Evolutionary conservation across 2,113 vertebrate species (phyloP).

Genomic region (Heterotilapia buettikoferi): DNA sequence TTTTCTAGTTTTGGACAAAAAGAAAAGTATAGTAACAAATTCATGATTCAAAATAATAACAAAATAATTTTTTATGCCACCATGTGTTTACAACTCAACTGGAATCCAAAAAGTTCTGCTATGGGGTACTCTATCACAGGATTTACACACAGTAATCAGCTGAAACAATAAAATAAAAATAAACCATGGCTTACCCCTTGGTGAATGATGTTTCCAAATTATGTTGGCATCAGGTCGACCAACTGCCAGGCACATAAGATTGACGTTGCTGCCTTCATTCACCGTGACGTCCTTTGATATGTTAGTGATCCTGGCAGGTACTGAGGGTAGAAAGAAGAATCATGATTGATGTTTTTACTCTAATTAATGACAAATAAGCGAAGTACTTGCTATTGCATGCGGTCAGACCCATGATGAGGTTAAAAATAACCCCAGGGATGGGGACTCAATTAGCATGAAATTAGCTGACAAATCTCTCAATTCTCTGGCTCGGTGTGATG

Average conservation of each 20-base stretch:
- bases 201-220: slow-evolving; percentile 90
- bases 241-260: slow-evolving; percentile 90
- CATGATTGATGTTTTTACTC: slow-evolving; percentile 24
- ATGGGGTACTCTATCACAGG: background rate
- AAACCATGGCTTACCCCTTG: slow-evolving; percentile 76
- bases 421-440: slow-evolving; percentile 42
- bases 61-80: background rate
- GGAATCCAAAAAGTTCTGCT: background rate
- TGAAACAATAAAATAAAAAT: background rate
- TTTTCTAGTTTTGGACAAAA: background rate
- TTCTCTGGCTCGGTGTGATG: slow-evolving; percentile 5
- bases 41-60: background rate
- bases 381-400: background rate
- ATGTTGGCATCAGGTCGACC: slow-evolving; percentile 91
- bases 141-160: background rate
- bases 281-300: slow-evolving; percentile 91
- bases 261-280: slow-evolving; percentile 92
- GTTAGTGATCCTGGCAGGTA: slow-evolving; percentile 91
- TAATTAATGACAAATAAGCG: slow-evolving; percentile 28
- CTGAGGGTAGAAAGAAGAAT: slow-evolving; percentile 64
- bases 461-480: slow-evolving; percentile 55
- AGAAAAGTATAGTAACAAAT: background rate
- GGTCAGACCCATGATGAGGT: slow-evolving; percentile 17
- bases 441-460: slow-evolving; percentile 58
- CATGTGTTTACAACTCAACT: background rate